Conservation (phyloP, 2,797 vertebrate genomes). For the Myoxocephalus aenaeus region DNA sequence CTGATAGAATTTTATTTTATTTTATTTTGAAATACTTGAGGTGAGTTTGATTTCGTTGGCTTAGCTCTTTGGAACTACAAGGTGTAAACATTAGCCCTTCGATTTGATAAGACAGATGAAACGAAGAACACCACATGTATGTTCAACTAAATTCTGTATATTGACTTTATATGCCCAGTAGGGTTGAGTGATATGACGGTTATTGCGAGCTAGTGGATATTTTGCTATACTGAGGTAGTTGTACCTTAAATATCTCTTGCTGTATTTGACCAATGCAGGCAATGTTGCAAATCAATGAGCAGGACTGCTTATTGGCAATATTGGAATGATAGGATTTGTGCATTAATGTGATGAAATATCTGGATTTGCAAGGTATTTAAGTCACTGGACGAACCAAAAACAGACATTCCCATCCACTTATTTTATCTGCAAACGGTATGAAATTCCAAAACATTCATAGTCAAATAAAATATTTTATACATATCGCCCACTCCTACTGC, state of each 20-base stretch:
- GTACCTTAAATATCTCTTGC: conserved; percentile 13
- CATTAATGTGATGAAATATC: conserved; percentile 21
- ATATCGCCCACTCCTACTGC: conserved; percentile 42
- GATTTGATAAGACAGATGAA: conserved; percentile 36
- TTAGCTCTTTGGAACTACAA: conserved; percentile 6
- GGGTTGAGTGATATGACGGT: conserved; percentile 42
- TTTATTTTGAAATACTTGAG: conserved; percentile 47
- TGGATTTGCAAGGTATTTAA: conserved; percentile 31
- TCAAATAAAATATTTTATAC: conserved; percentile 17
- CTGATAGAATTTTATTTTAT: conserved; percentile 41
- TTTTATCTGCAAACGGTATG: conserved; percentile 12
- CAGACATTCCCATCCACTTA: conserved; percentile 31
- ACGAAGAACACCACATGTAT: conserved; percentile 42
- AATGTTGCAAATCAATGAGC: conserved; percentile 32
- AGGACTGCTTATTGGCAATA: conserved; percentile 21
- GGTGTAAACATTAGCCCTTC: conserved; percentile 38
- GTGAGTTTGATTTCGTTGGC: conserved; percentile 51
- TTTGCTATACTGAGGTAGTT: conserved; percentile 23
- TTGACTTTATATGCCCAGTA: conserved; percentile 40
- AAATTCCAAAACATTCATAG: conserved; percentile 6
- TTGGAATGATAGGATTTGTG: conserved; percentile 16
- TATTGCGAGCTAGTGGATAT: conserved; percentile 19
- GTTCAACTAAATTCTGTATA: conserved; percentile 42
- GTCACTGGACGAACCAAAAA: conserved; percentile 35
- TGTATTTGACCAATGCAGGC: conserved; percentile 10